Evolutionary conservation across 2,113 vertebrate genomes (phyloP).

Genomic region (Pogonocichla stellata): DNA sequence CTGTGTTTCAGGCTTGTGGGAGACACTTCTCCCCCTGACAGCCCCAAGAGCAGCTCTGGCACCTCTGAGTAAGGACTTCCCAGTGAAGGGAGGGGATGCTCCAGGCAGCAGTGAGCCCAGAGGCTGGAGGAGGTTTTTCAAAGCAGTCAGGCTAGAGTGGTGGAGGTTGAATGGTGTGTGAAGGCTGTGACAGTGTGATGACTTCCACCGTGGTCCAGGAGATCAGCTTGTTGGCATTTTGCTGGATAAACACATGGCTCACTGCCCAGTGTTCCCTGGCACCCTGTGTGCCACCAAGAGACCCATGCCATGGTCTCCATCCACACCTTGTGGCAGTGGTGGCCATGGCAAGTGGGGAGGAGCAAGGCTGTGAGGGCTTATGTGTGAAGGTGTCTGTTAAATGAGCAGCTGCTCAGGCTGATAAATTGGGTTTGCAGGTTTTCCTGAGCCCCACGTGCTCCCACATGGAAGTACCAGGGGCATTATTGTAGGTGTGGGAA

Average conservation of each 20-base stretch:
- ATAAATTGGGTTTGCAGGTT: background rate
- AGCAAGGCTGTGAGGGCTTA: accelerated
- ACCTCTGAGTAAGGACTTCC: background rate
- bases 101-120: background rate
- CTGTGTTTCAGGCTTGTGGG: background rate
- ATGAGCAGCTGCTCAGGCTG: background rate
- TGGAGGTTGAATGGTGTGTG: background rate
- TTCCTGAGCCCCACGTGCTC: accelerated
- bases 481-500: background rate
- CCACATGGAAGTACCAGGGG: background rate
- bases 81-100: background rate
- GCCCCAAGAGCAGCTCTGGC: background rate
- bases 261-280: background rate
- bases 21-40: background rate
- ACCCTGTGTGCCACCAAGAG: background rate
- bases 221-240: background rate
- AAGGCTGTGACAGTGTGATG: background rate
- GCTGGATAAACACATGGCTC: background rate
- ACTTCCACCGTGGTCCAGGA: background rate
- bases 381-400: background rate
- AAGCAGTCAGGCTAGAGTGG: background rate
- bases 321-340: accelerated
- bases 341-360: accelerated
- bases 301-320: background rate
- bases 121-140: background rate